Conservation (phyloP, 2,797 vertebrate species). For the Intellagama lesueurii region DNA sequence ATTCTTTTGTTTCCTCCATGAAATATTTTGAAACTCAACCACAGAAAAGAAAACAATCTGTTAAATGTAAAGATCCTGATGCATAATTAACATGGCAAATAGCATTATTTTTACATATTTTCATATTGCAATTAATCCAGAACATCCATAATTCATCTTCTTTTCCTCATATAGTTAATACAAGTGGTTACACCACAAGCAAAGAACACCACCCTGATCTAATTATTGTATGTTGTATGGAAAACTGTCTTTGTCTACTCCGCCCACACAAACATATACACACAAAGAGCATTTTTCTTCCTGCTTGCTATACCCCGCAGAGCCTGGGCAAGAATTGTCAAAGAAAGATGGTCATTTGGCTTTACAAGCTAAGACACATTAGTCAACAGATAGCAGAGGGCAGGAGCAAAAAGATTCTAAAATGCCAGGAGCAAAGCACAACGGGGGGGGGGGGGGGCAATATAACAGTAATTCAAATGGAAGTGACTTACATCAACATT, state of each 20-base stretch:
- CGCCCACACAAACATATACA: neutral
- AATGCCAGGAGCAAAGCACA: constrained; percentile 14
- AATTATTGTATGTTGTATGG: constrained; percentile 23
- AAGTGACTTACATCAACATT: constrained; percentile 48
- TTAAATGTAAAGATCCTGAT: constrained; percentile 11
- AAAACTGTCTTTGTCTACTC: neutral
- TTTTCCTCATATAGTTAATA: constrained; percentile 5
- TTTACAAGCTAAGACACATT: constrained; percentile 49
- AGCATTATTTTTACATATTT: constrained; percentile 6
- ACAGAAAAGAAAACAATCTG: constrained; percentile 53
- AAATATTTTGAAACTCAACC: constrained; percentile 49
- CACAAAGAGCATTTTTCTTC: constrained; percentile 40
- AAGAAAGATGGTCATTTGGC: constrained; percentile 43
- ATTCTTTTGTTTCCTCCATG: constrained; percentile 50
- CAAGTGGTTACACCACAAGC: neutral
- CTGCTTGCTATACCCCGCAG: constrained; percentile 45
- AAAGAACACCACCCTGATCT: neutral
- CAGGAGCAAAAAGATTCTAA: constrained; percentile 32
- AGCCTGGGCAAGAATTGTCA: constrained; percentile 51
- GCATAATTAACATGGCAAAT: constrained; percentile 28
- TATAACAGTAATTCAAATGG: constrained; percentile 35
- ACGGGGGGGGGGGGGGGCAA: constrained; percentile 22
- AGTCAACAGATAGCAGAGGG: neutral
- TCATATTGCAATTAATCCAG: constrained; percentile 33
- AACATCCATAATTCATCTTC: constrained; percentile 1